Evolutionary conservation across 2,888 invertebrate species (phyloP).

Genomic region (Unio pictorum): DNA sequence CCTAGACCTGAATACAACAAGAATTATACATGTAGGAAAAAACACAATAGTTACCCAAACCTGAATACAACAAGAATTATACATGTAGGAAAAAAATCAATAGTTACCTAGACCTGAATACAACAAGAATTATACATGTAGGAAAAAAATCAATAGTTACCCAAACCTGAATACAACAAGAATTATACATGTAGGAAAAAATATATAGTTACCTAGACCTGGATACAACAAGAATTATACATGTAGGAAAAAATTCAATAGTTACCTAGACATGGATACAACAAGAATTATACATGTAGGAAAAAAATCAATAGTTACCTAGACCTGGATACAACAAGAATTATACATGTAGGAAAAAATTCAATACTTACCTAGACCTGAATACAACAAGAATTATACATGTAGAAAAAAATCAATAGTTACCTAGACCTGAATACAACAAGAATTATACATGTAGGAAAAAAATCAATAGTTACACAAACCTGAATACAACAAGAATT

Average conservation of each 20-base stretch:
- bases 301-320: conserved; percentile 80
- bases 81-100: conserved; percentile 70
- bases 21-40: too few species aligned
- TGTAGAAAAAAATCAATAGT: not conserved
- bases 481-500: not conserved
- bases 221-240: conserved; percentile 5
- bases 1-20: too few species aligned
- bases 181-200: not conserved
- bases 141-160: not conserved
- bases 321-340: conserved; percentile 74
- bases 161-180: too few species aligned
- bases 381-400: not conserved
- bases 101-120: conserved; percentile 83
- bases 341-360: not conserved
- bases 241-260: not conserved
- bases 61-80: not conserved
- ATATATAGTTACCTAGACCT: conserved; percentile 85
- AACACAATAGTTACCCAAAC: too few species aligned
- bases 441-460: not conserved
- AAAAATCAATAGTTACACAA: not conserved
- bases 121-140: not conserved
- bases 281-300: not conserved
- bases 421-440: too few species aligned
- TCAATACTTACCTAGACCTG: not conserved
- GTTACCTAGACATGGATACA: too few species aligned